phyloP scores from a whole-genome alignment of 2,113 vertebrate genomes.

The Vulpes lagopus region DNA sequence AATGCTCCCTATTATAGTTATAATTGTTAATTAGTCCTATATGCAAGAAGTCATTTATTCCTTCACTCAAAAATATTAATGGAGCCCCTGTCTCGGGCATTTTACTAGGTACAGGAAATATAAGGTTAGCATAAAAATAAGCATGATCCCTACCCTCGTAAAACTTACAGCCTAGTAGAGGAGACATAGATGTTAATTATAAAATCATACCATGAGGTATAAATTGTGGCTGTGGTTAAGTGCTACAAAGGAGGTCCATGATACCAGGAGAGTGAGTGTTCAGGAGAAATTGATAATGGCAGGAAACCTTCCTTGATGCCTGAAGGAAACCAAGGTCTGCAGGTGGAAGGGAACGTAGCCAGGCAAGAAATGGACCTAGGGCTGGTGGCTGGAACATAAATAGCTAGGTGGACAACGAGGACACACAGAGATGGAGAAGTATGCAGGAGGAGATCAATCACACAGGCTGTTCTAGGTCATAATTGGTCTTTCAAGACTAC shows the following conservation, averaged over 20 bases:
- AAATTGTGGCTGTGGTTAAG: not conserved
- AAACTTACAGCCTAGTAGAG: not conserved
- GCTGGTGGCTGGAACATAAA: not conserved
- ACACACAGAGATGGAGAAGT: not conserved
- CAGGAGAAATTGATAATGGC: not conserved
- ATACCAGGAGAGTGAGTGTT: not conserved
- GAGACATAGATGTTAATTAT: not conserved
- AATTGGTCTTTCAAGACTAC: not conserved
- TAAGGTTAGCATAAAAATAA: not conserved
- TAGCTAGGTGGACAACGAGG: not conserved
- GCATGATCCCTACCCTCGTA: not conserved
- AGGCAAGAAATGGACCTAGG: not conserved
- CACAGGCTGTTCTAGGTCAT: not conserved
- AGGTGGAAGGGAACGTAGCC: not conserved
- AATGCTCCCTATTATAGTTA: not conserved
- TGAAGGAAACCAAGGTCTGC: not conserved
- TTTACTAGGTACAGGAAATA: not conserved
- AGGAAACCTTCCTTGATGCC: not conserved
- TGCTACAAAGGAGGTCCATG: not conserved
- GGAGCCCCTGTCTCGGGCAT: not conserved
- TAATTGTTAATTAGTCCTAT: not conserved
- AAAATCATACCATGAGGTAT: not conserved
- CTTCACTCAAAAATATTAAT: constrained; percentile 19
- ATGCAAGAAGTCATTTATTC: constrained; percentile 37
- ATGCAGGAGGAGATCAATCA: not conserved